Evolutionary conservation across 2,797 vertebrate genomes (phyloP).

Genomic region (Chiroxiphia lanceolata): DNA sequence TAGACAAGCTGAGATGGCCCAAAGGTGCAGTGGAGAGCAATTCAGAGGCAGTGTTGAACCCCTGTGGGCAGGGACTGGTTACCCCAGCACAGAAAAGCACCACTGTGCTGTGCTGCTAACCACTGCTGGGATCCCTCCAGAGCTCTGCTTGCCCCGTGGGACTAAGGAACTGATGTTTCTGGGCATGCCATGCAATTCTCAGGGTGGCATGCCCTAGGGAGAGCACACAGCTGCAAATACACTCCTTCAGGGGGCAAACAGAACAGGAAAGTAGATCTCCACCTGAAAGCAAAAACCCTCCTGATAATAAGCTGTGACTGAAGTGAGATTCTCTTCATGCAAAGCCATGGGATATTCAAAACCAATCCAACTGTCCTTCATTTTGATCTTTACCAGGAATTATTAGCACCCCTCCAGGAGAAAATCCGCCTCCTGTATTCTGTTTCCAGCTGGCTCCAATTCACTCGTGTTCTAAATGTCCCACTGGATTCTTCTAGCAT

Average conservation of each 20-base stretch:
- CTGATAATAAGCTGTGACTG: background rate
- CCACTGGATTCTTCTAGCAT: conserved; percentile 31
- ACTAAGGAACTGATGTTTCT: background rate
- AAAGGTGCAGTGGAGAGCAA: background rate
- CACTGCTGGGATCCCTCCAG: background rate
- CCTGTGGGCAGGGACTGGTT: background rate
- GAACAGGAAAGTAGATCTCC: background rate
- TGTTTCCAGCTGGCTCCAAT: conserved; percentile 52
- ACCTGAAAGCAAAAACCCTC: background rate
- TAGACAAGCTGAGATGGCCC: background rate
- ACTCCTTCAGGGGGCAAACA: background rate
- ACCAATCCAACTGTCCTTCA: conserved; percentile 34
- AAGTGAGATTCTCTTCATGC: background rate
- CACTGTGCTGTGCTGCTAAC: background rate
- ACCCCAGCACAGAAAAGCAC: background rate
- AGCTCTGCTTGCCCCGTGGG: background rate
- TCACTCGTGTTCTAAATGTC: conserved; percentile 39
- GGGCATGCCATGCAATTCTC: background rate
- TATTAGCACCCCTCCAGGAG: conserved; percentile 37
- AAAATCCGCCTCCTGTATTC: conserved; percentile 60
- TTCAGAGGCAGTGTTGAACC: background rate
- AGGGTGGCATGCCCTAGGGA: background rate
- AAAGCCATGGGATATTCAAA: conserved; percentile 21
- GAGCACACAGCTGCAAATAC: background rate
- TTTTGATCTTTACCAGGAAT: conserved; percentile 55